Evolutionary conservation across 1,140 invertebrate species (phyloP), one percentile per base, ranked within the genome.

Genomic region (Carcinoscorpius rotundicauda): DNA sequence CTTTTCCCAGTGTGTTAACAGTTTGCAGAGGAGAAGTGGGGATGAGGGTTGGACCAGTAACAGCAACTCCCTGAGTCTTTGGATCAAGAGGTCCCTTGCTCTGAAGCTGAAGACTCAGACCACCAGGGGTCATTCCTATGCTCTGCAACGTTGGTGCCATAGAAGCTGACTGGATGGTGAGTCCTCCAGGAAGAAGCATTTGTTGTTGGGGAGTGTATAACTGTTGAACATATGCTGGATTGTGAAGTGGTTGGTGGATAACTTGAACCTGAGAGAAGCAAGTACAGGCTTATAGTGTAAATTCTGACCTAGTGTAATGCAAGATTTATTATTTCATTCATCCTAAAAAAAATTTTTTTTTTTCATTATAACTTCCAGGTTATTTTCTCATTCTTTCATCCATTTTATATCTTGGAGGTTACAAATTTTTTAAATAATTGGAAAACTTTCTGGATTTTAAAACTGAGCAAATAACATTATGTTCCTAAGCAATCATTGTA

Each of bases 161-260:
- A 29, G 29, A 29, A 61, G 64, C 62, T 62, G 64, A 10, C 75
- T 88, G 86, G 48, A 88, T 78, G 2, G 86, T 80, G 52, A 90
- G 81, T 73, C 89, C 89, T 3, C 87, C 83, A n/a, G 68, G 66
- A 83, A 91, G 88, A 6, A 91, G 76, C 29, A 88, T 74, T 55
- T 86, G 85, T 73, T 87, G 87, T 9, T 85, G 79, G 74, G 89
- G 88, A 66, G 75, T 75, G 72, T 91, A 87, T 9, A 93, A 77
- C 74, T 89, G 87, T 70, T 87, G 86, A 63, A 90, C 78, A 75
- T 90, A 89, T 4, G 86, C 81, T 71, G 82, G 83, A 76, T 85
- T 86, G 71, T 88, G 87, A 66, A 89, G 75, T 2, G 87, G 86
- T 69, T 91, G 89, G 74, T 90, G 88, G 69, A 91, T 89, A 10